Evolutionary conservation across 2,113 vertebrate species (phyloP).

Genomic region (Pterophyllum scalare): DNA sequence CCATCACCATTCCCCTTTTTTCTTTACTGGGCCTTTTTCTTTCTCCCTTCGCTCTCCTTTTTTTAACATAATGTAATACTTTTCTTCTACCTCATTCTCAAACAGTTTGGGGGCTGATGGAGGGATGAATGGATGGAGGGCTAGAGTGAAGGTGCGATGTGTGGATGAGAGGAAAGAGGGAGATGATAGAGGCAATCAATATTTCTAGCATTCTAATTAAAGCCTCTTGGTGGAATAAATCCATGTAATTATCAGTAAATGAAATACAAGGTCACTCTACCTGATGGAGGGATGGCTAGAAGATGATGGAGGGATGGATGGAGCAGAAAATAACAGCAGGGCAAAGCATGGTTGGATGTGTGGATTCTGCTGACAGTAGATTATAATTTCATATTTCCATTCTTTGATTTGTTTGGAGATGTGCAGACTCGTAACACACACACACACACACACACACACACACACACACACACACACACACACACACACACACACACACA

Average conservation of each 20-base stretch:
- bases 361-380: not conserved
- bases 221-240: slow-evolving; percentile 99
- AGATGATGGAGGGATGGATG: slow-evolving; percentile 35
- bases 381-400: not conserved
- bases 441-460: not conserved
- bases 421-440: not conserved
- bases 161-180: slow-evolving; percentile 24
- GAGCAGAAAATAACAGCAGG: slow-evolving; percentile 25
- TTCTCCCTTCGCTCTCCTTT: not conserved
- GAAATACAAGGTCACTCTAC: slow-evolving; percentile 98
- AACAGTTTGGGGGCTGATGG: slow-evolving; percentile 4
- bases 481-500: too few relatives aligned
- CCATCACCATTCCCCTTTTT: not conserved
- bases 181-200: slow-evolving; percentile 99
- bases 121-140: slow-evolving; percentile 11
- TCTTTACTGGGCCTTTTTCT: not conserved
- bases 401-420: not conserved
- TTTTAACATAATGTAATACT: not conserved
- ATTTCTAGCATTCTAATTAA: slow-evolving; percentile 99
- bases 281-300: slow-evolving; percentile 56
- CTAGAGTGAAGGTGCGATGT: not conserved
- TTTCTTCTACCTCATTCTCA: not conserved
- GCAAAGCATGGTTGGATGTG: slow-evolving; percentile 1
- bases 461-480: too few relatives aligned
- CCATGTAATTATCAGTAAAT: slow-evolving; percentile 99